Evolutionary conservation across 2,113 vertebrate genomes (phyloP).

Genomic region (Corynorhinus townsendii): DNA sequence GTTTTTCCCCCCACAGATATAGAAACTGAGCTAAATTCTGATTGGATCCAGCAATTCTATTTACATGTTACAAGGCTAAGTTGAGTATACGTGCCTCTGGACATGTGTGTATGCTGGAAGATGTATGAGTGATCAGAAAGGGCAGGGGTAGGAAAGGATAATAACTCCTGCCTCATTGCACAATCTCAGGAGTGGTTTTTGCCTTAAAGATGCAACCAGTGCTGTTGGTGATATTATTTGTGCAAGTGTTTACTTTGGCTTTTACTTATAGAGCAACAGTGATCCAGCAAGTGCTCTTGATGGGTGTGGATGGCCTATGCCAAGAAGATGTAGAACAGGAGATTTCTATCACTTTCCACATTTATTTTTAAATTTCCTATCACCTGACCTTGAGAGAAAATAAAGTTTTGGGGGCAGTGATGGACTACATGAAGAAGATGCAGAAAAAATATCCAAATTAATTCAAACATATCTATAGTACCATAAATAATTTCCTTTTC

Average conservation of each 20-base stretch:
- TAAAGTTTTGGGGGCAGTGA: background rate
- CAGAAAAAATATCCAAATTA: slow-evolving; percentile 8
- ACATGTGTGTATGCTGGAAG: background rate
- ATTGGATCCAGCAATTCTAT: background rate
- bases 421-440: background rate
- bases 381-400: slow-evolving; percentile 9
- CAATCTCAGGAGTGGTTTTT: background rate
- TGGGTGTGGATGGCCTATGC: background rate
- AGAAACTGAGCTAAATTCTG: background rate
- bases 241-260: slow-evolving; percentile 49
- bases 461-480: background rate
- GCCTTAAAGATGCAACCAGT: slow-evolving; percentile 2
- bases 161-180: background rate
- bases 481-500: background rate
- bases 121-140: background rate
- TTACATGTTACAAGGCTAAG: background rate
- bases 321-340: background rate
- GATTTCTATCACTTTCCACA: background rate
- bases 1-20: background rate
- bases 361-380: background rate
- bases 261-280: slow-evolving; percentile 25
- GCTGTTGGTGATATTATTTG: background rate
- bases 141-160: background rate
- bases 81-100: background rate
- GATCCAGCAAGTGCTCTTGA: background rate